These are phyloP conservation scores for Rhea americana DNA, from an alignment of 2,113 vertebrate species.

Conservation along the genomic window DNA sequence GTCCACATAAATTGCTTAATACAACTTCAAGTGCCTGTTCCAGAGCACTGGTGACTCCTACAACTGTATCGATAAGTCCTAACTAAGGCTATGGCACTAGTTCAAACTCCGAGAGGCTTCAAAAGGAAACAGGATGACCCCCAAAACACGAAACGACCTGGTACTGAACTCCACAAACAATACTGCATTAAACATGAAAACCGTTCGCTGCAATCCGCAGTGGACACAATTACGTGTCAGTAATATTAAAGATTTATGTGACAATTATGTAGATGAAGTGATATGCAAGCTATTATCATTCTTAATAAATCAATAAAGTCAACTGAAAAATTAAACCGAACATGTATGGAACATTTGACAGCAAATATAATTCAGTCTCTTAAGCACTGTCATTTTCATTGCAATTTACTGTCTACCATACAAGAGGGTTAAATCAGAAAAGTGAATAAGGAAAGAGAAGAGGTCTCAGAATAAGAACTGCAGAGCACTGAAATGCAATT, in stretches of 20 bases:
- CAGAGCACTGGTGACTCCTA: constrained; percentile 31
- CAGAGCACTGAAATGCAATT: constrained; percentile 26
- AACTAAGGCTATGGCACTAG: neutral
- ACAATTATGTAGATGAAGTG: constrained; percentile 49
- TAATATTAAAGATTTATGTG: constrained; percentile 41
- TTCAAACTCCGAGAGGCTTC: neutral
- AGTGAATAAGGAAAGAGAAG: constrained; percentile 50
- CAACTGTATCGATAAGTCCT: neutral
- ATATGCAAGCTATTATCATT: constrained; percentile 55
- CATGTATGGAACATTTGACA: constrained; percentile 38
- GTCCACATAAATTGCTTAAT: constrained; percentile 69
- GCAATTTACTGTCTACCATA: constrained; percentile 49
- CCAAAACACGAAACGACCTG: neutral
- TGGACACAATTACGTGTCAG: neutral
- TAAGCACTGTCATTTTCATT: constrained; percentile 42
- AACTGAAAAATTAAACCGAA: constrained; percentile 70
- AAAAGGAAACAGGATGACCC: neutral
- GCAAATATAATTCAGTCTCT: constrained; percentile 47
- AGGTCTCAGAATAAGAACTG: constrained; percentile 32
- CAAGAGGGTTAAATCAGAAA: constrained; percentile 51
- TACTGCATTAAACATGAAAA: neutral
- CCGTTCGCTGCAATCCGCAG: neutral
- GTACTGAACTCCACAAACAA: neutral
- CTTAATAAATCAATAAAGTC: constrained; percentile 63
- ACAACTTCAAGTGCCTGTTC: constrained; percentile 32